Base-by-base conservation (phyloP, 2,888 invertebrate genomes). In the Phortica magna region DNA sequence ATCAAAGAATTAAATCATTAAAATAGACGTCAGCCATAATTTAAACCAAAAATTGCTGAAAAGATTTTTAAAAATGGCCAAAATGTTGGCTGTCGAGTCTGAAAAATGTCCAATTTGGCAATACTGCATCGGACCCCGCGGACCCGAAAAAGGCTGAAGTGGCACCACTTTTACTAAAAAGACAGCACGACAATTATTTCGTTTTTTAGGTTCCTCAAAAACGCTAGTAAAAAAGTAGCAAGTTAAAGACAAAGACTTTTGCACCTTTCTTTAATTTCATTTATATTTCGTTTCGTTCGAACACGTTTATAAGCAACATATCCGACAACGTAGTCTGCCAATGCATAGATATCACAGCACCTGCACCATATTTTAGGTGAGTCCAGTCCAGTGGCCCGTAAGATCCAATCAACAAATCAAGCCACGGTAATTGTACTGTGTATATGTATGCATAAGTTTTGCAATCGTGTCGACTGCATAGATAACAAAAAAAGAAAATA, bases 251-350 rank as follows among this genome's bases (percentile, higher is more conserved):
- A 41, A 48, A 5, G 48, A 43, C 19, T 68, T 19, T 43, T 39
- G 43, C 68, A 68, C 48, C 43, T 22, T 61, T 19, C 61, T 61
- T 68, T 68, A 68, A 68, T 68, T 48, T 68, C 10, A 68, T 68
- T 68, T 68, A 68, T 68, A 68, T 68, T 68, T 68, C 43, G 43
- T 68, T 43, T 68, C 6, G 43, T 43, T 68, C 6, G 43, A n/a
- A 43, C 48, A 19, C 19, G n/a, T 43, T 68, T 17, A 68, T 10
- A 48, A 14, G 12, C 68, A 43, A 43, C 68, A 68, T 43, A 43
- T 68, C 68, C 68, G 22, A 43, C 68, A 41, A 65, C 19, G 9
- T 31, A 61, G 12, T 59, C 59, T 59, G 10, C 65, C n/a, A 12
- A 19, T 68, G 48, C 68, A 41, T 17, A 59, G 5, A 59, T 59